phyloP scores from a whole-genome alignment of 2,797 vertebrate genomes.

The Pangasius larnaudii region DNA sequence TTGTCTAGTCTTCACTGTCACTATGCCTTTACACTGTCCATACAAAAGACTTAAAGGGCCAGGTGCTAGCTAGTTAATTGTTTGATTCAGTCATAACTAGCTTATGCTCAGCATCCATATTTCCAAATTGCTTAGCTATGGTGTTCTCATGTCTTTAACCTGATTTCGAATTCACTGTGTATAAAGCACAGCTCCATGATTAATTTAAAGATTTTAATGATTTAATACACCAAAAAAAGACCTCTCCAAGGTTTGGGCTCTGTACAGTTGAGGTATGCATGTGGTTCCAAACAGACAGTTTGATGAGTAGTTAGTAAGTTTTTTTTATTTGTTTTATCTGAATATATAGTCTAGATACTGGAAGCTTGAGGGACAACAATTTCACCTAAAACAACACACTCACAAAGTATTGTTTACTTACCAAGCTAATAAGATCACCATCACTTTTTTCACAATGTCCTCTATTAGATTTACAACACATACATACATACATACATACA shows the following conservation, averaged over 20 bases:
- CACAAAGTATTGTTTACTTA: background rate
- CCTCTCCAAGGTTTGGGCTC: too few relatives aligned
- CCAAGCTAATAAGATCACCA: background rate
- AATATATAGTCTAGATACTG: background rate
- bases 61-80: background rate
- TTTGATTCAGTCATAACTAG: background rate
- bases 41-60: background rate
- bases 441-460: constrained; percentile 60
- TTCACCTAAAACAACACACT: background rate
- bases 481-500: constrained; percentile 23
- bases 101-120: background rate
- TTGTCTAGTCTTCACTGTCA: background rate
- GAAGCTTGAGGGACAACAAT: background rate
- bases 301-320: background rate
- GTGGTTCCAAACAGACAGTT: background rate
- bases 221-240: background rate
- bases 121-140: background rate
- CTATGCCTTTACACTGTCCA: background rate
- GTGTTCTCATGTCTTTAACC: background rate
- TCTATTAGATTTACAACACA: constrained; percentile 50
- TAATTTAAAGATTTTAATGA: too few relatives aligned
- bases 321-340: background rate
- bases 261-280: background rate
- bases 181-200: background rate
- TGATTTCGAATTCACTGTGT: background rate